Base-by-base conservation (phyloP, 2,797 vertebrate genomes). In the Rousettus madagascariensis region DNA sequence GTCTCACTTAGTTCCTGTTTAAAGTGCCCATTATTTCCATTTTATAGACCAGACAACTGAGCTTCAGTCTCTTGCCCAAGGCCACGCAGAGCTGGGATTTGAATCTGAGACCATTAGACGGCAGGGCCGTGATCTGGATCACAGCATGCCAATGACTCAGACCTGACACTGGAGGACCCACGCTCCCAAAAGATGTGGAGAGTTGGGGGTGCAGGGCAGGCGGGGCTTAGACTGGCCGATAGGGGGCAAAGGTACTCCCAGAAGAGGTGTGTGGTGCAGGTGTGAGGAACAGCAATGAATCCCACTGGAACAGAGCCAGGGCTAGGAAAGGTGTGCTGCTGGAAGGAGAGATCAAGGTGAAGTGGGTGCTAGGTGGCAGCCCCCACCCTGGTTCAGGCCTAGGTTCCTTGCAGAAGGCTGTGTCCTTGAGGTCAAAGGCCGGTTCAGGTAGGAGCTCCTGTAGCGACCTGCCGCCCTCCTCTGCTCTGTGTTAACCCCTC, bases 71-170 rank as follows among this genome's bases (percentile, higher is more conserved):
- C 90, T 86, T 79, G 51, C 7, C 65, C 9, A 30, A 83, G 63
- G 41, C 41, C 57, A 66, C 30, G 49, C 53, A 90, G 85, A 59
- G 22, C 92, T 61, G 77, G 95, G 61, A 51, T 11, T 61, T 24
- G 80, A 71, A 85, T 28, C 51, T 30, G 69, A 63, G 66, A 8
- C 22, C 5, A 13, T 36, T 74, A 53, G 66, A 17, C 26, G 5
- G 26, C 3, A 68, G 92, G 63, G 11, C n/a, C 19, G 0, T 22
- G 68, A 41, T 43, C 17, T 78, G 38, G 19, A 13, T 28, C 55
- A 6, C 9, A 3, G n/a, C 2, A 22, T 6, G 10, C 43, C 41
- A 16, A 12, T 11, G 12, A 59, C 57, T 41, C 3, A 11, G 72
- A n/a, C 28, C 83, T 1, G 2, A 82, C 19, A 49, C 59, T 15